Evolutionary conservation across 2,113 vertebrate species (phyloP), one percentile per base, ranked within the genome.

Genomic region (Cynocephalus volans): DNA sequence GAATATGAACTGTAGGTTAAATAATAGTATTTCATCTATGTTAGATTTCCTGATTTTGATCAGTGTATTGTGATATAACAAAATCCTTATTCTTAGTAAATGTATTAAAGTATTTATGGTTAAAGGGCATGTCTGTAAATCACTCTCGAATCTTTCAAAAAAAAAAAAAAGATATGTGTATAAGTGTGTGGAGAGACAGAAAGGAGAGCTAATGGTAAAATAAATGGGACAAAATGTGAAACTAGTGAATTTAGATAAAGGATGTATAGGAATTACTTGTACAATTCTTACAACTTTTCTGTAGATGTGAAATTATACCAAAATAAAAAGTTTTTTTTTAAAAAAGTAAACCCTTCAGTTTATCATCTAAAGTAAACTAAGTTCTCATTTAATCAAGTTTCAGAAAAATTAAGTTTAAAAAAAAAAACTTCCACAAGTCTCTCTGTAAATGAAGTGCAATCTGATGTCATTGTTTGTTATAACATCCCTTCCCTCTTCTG

Each of bases 1-100:
- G 52, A 84, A 67, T 58, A 72, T 60, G 41, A 96, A 77, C 33
- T 91, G 5, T 64, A 94, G 21, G 83, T 88, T 56, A 81, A 9
- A 52, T 90, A 85, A 75, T 11, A 77, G 28, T 62, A 93, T 83
- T 85, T 24, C 23, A 92, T n/a, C 56, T 84, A 33, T 65, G 48
- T 84, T 41, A 93, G 73, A 93, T 95, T 62, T 86, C 26, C 79
- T 81, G 65, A 86, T 93, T 86, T 95, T 86, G 41, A 86, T 75
- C 81, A 75, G 54, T 33, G 28, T 70, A 69, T 50, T 76, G 5
- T 75, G 67, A 76, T 33, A 4, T 77, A 88, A 97, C 81, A 94
- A 97, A 93, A 77, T 77, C 31, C 36, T 85, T 87, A 65, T 60
- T 83, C 69, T 70, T 77, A 70, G 60, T 33, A 90, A 93, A 83